Percentiles rank a stretch among this genome's conserved stretches.
These are phyloP conservation scores for Anoplophora glabripennis DNA, from an alignment of 1,140 invertebrate species.

Conservation along the genomic window DNA sequence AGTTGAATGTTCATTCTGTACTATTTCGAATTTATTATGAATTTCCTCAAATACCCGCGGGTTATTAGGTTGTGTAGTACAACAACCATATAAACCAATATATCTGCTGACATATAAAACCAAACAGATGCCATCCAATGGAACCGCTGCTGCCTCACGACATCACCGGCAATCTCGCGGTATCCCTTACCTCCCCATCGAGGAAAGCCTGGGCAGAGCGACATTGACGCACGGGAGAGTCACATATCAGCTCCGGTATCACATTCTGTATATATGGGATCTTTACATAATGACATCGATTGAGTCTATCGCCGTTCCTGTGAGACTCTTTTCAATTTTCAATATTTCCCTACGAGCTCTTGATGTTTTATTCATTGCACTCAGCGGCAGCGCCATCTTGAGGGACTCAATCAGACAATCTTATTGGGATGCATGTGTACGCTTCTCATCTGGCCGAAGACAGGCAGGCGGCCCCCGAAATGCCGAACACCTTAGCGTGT, in stretches of 20 bases:
- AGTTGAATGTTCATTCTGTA: no score
- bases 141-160: no score
- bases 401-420: slow-evolving; percentile 47
- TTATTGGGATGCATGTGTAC: slow-evolving; percentile 44
- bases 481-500: no score
- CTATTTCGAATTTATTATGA: no score
- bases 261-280: slow-evolving; percentile 34
- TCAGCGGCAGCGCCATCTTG: slow-evolving; percentile 45
- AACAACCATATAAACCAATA: no score
- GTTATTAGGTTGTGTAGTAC: no score
- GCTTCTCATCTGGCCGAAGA: slow-evolving; percentile 2
- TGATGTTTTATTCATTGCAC: slow-evolving; percentile 50
- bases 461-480: neutral
- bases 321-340: slow-evolving; percentile 48
- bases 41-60: no score
- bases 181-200: no score
- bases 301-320: slow-evolving; percentile 44
- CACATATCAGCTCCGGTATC: slow-evolving; percentile 23
- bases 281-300: slow-evolving; percentile 46
- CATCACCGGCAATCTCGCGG: no score
- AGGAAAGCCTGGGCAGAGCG: no score
- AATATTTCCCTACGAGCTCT: slow-evolving; percentile 48
- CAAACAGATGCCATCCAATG: no score
- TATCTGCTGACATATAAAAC: no score
- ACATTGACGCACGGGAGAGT: slow-evolving; percentile 12